phyloP scores from a whole-genome alignment of 2,888 invertebrate genomes.

The Noctuana brunneofusca region DNA sequence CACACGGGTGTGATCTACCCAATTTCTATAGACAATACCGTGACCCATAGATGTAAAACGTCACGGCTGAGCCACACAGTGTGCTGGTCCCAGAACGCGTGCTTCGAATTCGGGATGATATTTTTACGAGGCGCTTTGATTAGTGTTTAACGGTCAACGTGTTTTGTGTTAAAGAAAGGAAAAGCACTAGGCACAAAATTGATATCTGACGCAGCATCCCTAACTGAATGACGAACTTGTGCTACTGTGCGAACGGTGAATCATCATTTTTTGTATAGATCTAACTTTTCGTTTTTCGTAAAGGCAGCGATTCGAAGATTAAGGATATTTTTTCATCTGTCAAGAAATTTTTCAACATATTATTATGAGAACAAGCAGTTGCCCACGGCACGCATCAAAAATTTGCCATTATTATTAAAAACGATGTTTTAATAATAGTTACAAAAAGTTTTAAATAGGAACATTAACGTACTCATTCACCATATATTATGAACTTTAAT shows the following conservation, averaged over 20 bases:
- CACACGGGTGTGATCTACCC: conserved; percentile 3
- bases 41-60: neutral
- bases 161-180: neutral
- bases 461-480: no score
- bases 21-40: conserved; percentile 13
- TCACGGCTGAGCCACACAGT: neutral
- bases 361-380: no score
- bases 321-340: no score
- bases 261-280: neutral
- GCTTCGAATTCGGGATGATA: neutral
- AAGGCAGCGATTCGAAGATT: no score
- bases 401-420: no score
- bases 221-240: neutral
- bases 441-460: no score
- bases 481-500: no score
- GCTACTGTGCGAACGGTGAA: neutral
- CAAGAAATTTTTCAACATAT: no score
- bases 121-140: conserved; percentile 12
- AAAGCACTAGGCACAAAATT: neutral
- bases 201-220: neutral
- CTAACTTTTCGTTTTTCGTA: neutral
- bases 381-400: no score
- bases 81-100: neutral
- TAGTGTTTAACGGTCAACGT: conserved; percentile 12
- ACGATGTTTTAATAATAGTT: no score